Evolutionary conservation across 2,888 invertebrate species (phyloP).

Genomic region (Parnassius glacialis): DNA sequence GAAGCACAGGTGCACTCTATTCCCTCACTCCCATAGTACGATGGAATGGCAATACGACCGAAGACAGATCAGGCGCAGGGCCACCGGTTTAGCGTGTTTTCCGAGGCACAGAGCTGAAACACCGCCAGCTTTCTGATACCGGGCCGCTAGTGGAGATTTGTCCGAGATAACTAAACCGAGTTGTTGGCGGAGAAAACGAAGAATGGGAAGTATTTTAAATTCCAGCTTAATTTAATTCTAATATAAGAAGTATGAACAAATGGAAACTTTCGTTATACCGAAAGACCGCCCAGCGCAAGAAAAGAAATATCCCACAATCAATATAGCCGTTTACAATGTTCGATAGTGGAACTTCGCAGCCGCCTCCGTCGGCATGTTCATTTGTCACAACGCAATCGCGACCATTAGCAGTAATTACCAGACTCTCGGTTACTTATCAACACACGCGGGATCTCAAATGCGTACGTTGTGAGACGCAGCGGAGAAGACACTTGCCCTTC

Average conservation of each 20-base stretch:
- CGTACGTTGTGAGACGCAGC: constrained; percentile 21
- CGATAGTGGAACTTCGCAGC: constrained; percentile 20
- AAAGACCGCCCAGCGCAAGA: constrained; percentile 21
- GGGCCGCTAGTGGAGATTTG: no score
- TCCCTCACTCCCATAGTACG: no score
- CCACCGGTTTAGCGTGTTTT: no score
- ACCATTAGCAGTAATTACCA: constrained; percentile 31
- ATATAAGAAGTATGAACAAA: not conserved
- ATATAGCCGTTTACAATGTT: constrained; percentile 24
- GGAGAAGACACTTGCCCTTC: constrained; percentile 15
- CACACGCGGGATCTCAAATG: constrained; percentile 22
- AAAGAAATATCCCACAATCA: constrained; percentile 23
- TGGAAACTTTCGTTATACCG: not conserved
- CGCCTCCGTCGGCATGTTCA: constrained; percentile 23
- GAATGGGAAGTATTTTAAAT: no score
- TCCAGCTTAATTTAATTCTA: no score
- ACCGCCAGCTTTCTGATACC: no score
- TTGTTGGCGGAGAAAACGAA: no score
- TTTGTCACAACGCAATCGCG: constrained; percentile 30
- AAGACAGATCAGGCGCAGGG: no score
- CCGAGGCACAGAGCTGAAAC: no score
- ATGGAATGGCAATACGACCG: no score
- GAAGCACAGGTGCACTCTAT: no score
- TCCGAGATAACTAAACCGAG: no score
- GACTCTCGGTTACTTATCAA: constrained; percentile 23